Evolutionary conservation across 2,113 vertebrate species (phyloP).

Genomic region (Carollia perspicillata): DNA sequence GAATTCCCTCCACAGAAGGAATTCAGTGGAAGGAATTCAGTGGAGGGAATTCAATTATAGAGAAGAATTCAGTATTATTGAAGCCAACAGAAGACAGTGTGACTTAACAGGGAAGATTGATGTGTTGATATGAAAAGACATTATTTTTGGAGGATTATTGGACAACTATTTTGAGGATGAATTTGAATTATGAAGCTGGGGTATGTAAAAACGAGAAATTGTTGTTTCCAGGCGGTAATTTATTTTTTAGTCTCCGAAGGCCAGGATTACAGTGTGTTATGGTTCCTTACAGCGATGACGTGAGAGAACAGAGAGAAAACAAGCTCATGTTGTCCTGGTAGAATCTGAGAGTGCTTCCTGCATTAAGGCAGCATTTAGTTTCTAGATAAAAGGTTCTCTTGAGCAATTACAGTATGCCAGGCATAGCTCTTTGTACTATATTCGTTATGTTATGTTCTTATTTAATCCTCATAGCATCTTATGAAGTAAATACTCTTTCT

Average conservation of each 20-base stretch:
- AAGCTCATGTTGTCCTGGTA: not conserved
- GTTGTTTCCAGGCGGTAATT: slow-evolving; percentile 13
- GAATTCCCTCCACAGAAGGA: too few species aligned
- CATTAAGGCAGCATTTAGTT: not conserved
- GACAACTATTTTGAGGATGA: not conserved
- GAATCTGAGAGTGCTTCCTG: not conserved
- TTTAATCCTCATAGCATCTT: not conserved
- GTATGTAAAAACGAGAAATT: not conserved
- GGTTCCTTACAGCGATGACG: not conserved
- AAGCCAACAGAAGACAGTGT: not conserved
- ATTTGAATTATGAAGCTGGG: not conserved
- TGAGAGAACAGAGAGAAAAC: not conserved
- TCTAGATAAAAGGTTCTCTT: not conserved
- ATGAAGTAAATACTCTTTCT: not conserved
- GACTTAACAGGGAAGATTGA: not conserved
- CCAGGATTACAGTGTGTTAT: not conserved
- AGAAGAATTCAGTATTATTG: not conserved
- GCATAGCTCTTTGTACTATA: not conserved
- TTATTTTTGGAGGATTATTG: slow-evolving; percentile 21
- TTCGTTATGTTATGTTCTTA: not conserved
- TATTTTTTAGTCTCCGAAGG: slow-evolving; percentile 11
- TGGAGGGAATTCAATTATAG: too few species aligned
- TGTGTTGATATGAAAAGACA: not conserved
- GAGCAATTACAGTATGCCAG: not conserved
- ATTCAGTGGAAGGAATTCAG: too few species aligned